A percentile compares a stretch with the other conserved stretches of the same genome.
Conservation (phyloP, 2,113 vertebrate genomes). For the Aptenodytes patagonicus region DNA sequence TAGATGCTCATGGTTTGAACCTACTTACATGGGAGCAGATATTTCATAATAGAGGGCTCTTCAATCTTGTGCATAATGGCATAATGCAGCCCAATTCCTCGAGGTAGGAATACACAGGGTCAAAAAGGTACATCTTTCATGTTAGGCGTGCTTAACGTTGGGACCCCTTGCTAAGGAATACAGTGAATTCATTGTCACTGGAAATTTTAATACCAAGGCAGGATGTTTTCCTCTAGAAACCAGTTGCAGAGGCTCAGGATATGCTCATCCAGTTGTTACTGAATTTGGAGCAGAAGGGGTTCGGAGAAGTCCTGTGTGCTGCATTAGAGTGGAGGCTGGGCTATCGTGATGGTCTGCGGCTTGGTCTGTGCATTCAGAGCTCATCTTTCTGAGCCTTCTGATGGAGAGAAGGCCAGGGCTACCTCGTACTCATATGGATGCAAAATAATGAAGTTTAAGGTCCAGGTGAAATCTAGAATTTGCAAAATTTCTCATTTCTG, state of each 20-base stretch:
- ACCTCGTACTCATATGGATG: neutral
- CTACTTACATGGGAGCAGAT: neutral
- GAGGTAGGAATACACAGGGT: accelerated
- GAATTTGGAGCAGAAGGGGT: neutral
- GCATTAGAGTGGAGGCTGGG: neutral
- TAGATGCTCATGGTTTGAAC: neutral
- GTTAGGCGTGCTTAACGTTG: neutral
- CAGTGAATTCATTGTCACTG: neutral
- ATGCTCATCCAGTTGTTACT: neutral
- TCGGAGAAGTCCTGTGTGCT: neutral
- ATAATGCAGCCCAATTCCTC: neutral
- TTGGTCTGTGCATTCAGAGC: neutral
- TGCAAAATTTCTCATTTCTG: neutral
- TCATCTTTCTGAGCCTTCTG: neutral
- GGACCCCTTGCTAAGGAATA: neutral
- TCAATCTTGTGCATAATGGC: neutral
- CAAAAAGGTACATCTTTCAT: neutral
- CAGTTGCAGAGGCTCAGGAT: neutral
- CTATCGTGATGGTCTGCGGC: neutral
- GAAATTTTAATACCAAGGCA: neutral
- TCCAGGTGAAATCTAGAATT: neutral
- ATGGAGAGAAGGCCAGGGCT: neutral
- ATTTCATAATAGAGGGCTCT: neutral
- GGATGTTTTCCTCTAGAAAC: neutral
- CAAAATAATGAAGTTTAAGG: neutral